A percentile compares a stretch with the other conserved stretches of the same genome.
Evolutionary conservation across 1,140 invertebrate genomes (phyloP).

Genomic region (Vanessa tameamea): DNA sequence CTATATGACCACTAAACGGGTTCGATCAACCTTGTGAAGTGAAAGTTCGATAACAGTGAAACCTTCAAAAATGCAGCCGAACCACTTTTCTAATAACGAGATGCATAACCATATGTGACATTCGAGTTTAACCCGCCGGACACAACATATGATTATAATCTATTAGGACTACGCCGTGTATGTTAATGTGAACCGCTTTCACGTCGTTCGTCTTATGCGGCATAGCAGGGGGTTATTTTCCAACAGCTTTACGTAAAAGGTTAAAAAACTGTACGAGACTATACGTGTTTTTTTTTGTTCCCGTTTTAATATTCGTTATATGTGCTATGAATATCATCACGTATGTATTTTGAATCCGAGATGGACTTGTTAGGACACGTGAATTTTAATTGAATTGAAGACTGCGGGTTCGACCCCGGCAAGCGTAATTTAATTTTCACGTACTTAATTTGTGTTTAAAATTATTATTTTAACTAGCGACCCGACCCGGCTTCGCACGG

Average conservation of each 20-base stretch:
- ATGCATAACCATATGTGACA: conserved; percentile 46
- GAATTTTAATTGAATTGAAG: no score
- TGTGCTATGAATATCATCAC: no score
- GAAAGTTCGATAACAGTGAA: conserved; percentile 61
- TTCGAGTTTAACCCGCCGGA: conserved; percentile 50
- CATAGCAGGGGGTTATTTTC: conserved; percentile 28
- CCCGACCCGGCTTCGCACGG: no score
- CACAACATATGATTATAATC: conserved; percentile 29
- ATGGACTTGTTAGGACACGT: no score
- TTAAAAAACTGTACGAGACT: neutral
- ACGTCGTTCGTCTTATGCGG: conserved; percentile 1
- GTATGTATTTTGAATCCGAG: no score
- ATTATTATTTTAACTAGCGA: no score
- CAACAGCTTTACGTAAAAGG: conserved; percentile 34
- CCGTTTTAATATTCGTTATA: neutral
- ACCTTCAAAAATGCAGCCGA: conserved; percentile 60
- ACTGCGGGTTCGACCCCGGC: no score
- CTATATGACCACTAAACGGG: conserved; percentile 16
- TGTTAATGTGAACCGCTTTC: conserved; percentile 49
- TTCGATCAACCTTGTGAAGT: conserved; percentile 38
- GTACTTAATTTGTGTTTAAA: no score
- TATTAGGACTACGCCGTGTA: conserved; percentile 31
- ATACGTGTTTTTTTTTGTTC: neutral
- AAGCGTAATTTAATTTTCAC: no score
- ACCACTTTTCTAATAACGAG: conserved; percentile 56